Evolutionary conservation across 2,113 vertebrate genomes (phyloP).

Genomic region (Rhabdomys dilectus): DNA sequence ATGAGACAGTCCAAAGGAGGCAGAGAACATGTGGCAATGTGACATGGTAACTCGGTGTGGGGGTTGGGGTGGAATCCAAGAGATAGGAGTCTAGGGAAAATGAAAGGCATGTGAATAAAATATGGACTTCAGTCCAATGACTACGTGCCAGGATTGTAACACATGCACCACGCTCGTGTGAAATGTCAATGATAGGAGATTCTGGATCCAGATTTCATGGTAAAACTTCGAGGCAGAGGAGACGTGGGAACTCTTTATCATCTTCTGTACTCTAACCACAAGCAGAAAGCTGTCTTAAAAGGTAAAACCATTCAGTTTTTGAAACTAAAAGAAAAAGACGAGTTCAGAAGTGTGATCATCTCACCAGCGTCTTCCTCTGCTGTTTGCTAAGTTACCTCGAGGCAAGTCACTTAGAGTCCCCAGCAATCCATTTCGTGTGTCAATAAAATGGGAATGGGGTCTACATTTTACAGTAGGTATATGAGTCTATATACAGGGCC

Average conservation of each 20-base stretch:
- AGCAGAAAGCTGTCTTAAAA: conserved; percentile 37
- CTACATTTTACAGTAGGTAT: conserved; percentile 6
- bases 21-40: neutral
- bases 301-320: conserved; percentile 6
- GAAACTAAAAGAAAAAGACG: neutral
- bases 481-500: neutral
- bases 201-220: neutral
- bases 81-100: neutral
- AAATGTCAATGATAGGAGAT: neutral
- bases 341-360: neutral
- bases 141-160: neutral
- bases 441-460: neutral
- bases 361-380: neutral
- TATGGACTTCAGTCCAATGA: neutral
- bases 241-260: neutral
- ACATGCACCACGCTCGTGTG: neutral
- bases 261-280: neutral
- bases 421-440: neutral
- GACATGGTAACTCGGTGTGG: neutral
- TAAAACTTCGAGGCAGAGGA: neutral
- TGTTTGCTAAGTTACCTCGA: neutral
- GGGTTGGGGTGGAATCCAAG: neutral
- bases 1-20: neutral
- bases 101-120: neutral
- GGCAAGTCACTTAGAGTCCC: conserved; percentile 29